Base-by-base conservation (phyloP, 2,888 invertebrate genomes). In the Elmis aenea region DNA sequence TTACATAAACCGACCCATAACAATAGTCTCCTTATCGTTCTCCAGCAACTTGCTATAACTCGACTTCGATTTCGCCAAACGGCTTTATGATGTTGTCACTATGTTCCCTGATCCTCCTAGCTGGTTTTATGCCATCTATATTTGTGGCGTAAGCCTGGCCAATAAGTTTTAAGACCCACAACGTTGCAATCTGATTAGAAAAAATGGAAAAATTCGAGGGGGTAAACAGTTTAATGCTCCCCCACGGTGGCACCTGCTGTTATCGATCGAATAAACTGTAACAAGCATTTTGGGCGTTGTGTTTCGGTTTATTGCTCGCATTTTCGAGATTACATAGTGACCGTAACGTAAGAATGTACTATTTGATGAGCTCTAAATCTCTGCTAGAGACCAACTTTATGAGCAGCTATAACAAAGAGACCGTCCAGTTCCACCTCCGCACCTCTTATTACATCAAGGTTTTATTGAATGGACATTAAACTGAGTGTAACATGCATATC, bases 21-120 rank as follows among this genome's bases (percentile, higher is more conserved):
- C 51, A 54, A 55, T 48, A 49, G 45, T 44, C 37, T 45, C 47
- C 57, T 57, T 57, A 57, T 57, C 57, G 49, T 45, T 21, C 20
- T 36, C 41, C 30, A 41, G 46, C 56, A 53, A 55, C 42, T 48
- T 47, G 50, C 47, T 38, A 46, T 46, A 51, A 47, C 45, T 18
- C n/a, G 21, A 43, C 26, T 51, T 51, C 49, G 49, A 49, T 51
- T 50, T 46, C 43, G 45, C 36, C 43, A 36, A 48, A 46, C 45
- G 46, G 48, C 48, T 55, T 52, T 55, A 54, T 43, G 52, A 48
- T 42, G 29, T 33, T 25, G 42, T 44, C 51, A 33, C 39, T 36
- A 38, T 30, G 25, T 20, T 13, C 9, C 24, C 29, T 31, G 18
- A 23, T 25, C 21, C 26, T 18, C 30, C 22, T 31, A 23, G 12